A percentile compares a stretch with the other conserved stretches of the same genome.
These are phyloP conservation scores for Oncorhynchus mykiss DNA, from an alignment of 2,113 vertebrate species.

Conservation along the genomic window DNA sequence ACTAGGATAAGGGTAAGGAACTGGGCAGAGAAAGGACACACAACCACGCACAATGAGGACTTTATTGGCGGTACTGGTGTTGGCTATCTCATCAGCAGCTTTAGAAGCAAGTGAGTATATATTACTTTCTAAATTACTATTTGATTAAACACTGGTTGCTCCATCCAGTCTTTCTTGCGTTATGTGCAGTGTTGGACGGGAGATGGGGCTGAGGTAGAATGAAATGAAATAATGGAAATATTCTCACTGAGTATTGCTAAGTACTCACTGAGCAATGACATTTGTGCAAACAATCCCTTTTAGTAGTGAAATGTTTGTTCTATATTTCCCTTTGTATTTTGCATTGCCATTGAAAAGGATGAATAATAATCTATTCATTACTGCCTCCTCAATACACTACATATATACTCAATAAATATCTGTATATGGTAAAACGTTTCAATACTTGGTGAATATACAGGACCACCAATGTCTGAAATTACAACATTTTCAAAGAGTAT, in stretches of 20 bases:
- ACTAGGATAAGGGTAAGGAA: slow-evolving; percentile 50
- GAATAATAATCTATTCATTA: not conserved
- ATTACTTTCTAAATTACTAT: not conserved
- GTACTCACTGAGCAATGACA: too few relatives aligned
- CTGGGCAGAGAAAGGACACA: slow-evolving; percentile 34
- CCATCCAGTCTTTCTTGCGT: not conserved
- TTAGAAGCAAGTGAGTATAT: slow-evolving; percentile 59
- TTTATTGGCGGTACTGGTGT: slow-evolving; percentile 45
- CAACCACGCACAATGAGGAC: slow-evolving; percentile 55
- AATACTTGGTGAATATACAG: not conserved
- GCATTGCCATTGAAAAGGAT: not conserved
- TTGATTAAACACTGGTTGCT: not conserved
- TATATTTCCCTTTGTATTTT: not conserved
- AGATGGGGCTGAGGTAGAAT: not conserved
- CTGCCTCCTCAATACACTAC: not conserved
- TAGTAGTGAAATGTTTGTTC: too few relatives aligned
- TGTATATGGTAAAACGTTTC: not conserved
- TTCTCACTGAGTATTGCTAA: too few relatives aligned
- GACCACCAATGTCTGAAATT: not conserved
- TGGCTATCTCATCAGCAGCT: slow-evolving; percentile 44
- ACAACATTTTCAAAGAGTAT: not conserved
- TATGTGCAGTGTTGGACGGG: not conserved
- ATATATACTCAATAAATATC: not conserved
- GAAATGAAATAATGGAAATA: too few relatives aligned
- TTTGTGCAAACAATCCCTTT: too few relatives aligned